Evolutionary conservation across 2,113 vertebrate genomes (phyloP).

Genomic region (Gopherus flavomarginatus): DNA sequence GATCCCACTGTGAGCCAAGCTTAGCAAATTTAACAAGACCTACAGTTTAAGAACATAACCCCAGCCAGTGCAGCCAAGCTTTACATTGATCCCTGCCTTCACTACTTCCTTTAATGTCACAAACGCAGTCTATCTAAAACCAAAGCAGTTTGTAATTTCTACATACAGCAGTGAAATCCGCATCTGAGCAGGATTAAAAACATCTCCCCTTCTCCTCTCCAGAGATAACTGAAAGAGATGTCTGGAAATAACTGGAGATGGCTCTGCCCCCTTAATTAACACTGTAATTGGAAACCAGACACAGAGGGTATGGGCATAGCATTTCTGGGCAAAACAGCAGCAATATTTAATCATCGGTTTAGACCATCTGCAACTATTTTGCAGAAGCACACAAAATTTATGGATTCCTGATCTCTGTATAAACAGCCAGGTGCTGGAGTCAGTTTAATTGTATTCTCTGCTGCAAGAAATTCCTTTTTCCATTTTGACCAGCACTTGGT

Average conservation of each 20-base stretch:
- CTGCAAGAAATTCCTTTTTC: slow-evolving; percentile 35
- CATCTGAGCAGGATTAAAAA: slow-evolving; percentile 11
- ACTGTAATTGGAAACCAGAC: slow-evolving; percentile 39
- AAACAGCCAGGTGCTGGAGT: slow-evolving; percentile 68
- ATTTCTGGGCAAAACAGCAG: slow-evolving; percentile 59
- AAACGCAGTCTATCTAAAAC: slow-evolving; percentile 2
- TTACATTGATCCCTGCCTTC: not conserved
- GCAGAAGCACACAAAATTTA: slow-evolving; percentile 62
- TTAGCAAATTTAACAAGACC: not conserved
- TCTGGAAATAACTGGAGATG: slow-evolving; percentile 12
- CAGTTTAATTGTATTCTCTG: slow-evolving; percentile 48
- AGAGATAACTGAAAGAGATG: slow-evolving; percentile 7
- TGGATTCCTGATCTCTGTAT: slow-evolving; percentile 58
- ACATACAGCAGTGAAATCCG: slow-evolving; percentile 3
- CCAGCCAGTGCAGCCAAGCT: not conserved
- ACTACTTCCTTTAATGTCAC: not conserved
- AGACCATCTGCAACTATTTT: slow-evolving; percentile 79
- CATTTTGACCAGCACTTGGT: slow-evolving; percentile 33
- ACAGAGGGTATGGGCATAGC: slow-evolving; percentile 10
- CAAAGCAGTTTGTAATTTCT: slow-evolving; percentile 15
- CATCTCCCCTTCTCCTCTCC: not conserved
- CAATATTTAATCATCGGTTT: slow-evolving; percentile 70
- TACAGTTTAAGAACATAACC: not conserved
- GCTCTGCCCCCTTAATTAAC: slow-evolving; percentile 59
- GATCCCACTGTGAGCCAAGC: slow-evolving; percentile 1